phyloP scores from a whole-genome alignment of 1,140 invertebrate species.

The Habropoda laboriosa region DNA sequence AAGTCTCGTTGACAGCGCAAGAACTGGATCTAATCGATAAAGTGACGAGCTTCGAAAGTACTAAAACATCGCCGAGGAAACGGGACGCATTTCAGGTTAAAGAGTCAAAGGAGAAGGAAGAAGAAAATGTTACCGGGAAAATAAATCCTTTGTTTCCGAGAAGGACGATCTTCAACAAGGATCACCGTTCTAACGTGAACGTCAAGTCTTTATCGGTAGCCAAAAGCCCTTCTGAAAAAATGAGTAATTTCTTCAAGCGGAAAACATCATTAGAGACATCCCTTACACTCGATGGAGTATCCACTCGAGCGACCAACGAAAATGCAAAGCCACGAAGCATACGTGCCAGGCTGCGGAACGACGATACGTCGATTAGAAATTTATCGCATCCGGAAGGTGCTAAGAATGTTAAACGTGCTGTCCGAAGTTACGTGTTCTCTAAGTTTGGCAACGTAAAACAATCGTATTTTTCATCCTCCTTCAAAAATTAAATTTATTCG shows the following conservation, averaged over 20 bases:
- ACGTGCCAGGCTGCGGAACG: background rate
- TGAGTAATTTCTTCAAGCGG: constrained; percentile 31
- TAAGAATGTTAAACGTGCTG: background rate
- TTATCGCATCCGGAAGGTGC: constrained; percentile 5
- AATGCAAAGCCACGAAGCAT: constrained; percentile 31
- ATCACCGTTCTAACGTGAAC: background rate
- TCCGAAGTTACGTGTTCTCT: background rate
- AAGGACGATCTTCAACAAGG: background rate
- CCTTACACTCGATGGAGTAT: constrained; percentile 53
- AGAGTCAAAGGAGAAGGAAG: background rate
- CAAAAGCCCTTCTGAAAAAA: constrained; percentile 40
- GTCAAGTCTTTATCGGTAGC: background rate
- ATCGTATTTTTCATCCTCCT: too few relatives aligned
- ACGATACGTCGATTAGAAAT: background rate
- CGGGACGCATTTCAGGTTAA: too few relatives aligned
- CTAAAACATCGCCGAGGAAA: background rate
- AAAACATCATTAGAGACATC: constrained; percentile 48
- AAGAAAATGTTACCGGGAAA: background rate
- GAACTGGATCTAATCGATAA: background rate
- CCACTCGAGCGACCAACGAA: constrained; percentile 53
- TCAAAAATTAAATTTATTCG: too few relatives aligned
- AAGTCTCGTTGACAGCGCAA: background rate
- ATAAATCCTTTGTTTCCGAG: background rate
- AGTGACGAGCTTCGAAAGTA: background rate
- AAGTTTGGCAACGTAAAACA: background rate